phyloP scores from a whole-genome alignment of 37 sponge, comb jelly and placozoan genomes.

The Geodia barretti region DNA sequence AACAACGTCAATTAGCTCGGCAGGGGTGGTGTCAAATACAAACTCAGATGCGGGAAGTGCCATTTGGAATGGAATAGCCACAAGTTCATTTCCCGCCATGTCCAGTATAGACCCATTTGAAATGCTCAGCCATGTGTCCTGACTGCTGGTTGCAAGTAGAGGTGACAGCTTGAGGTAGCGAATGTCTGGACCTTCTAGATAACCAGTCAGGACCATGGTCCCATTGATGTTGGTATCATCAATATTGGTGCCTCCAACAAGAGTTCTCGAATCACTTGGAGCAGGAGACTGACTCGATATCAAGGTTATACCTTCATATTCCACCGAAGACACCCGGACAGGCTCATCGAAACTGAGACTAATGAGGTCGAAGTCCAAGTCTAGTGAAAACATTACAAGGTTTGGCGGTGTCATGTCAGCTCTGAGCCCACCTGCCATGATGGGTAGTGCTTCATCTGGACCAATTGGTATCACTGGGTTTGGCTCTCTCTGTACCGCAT shows the following conservation, averaged over 20 bases:
- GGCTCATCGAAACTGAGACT: constrained; percentile 80
- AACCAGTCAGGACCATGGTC: constrained; percentile 60
- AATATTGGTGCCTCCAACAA: constrained; percentile 65
- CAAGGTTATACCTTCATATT: constrained; percentile 48
- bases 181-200: constrained; percentile 71
- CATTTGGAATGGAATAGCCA: constrained; percentile 10
- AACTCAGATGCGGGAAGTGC: constrained; percentile 52
- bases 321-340: constrained; percentile 64
- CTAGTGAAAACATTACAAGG: constrained; percentile 59
- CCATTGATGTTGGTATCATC: constrained; percentile 60
- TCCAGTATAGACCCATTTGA: constrained; percentile 51
- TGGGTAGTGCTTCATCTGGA: constrained; percentile 23
- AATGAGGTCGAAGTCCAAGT: constrained; percentile 63
- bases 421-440: constrained; percentile 29
- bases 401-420: constrained; percentile 60
- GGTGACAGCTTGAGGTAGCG: constrained; percentile 77
- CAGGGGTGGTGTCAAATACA: constrained; percentile 53
- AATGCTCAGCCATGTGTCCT: constrained; percentile 59
- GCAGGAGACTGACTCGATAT: constrained; percentile 28
- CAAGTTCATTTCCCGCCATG: constrained; percentile 78
- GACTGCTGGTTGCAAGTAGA: constrained; percentile 53
- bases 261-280: constrained; percentile 45
- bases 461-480: constrained; percentile 47
- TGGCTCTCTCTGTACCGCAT: constrained; percentile 64
- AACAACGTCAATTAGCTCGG: constrained; percentile 64